phyloP scores from a whole-genome alignment of 2,113 vertebrate species.

The Recurvirostra avosetta region DNA sequence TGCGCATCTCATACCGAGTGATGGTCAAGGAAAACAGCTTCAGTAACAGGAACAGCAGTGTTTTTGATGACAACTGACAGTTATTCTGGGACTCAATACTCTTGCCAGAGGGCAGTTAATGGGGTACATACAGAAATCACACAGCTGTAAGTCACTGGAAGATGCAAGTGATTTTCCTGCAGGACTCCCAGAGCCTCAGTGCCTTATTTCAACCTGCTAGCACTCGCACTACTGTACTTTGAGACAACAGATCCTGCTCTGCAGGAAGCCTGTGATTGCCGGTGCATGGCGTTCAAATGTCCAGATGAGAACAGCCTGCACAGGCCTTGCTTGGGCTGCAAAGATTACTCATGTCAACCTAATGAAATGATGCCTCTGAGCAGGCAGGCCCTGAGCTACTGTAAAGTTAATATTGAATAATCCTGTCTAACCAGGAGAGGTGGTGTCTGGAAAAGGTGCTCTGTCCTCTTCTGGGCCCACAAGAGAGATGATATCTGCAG shows the following conservation, averaged over 20 bases:
- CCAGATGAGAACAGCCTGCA: not conserved
- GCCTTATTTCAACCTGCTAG: not conserved
- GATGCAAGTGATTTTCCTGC: not conserved
- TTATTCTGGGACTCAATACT: rapidly evolving
- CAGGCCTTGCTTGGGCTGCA: not conserved
- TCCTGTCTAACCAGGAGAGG: not conserved
- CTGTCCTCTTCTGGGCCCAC: not conserved
- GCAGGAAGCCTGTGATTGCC: not conserved
- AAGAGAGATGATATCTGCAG: not conserved
- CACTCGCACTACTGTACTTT: not conserved
- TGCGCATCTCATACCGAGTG: slow-evolving; percentile 49
- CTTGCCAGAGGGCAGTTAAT: not conserved
- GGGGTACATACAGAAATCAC: not conserved
- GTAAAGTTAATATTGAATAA: not conserved
- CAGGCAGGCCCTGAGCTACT: not conserved
- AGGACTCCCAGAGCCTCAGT: not conserved
- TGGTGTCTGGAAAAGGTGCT: not conserved
- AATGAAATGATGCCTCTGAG: not conserved
- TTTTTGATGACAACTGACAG: slow-evolving; percentile 23
- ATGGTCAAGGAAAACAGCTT: slow-evolving; percentile 38
- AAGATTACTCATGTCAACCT: not conserved
- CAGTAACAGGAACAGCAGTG: slow-evolving; percentile 39
- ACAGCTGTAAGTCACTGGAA: not conserved
- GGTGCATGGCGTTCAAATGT: not conserved
- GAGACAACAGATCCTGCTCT: not conserved